These are phyloP conservation scores for Meteorus cinctellus DNA, from an alignment of 2,888 invertebrate genomes.

Conservation along the genomic window DNA sequence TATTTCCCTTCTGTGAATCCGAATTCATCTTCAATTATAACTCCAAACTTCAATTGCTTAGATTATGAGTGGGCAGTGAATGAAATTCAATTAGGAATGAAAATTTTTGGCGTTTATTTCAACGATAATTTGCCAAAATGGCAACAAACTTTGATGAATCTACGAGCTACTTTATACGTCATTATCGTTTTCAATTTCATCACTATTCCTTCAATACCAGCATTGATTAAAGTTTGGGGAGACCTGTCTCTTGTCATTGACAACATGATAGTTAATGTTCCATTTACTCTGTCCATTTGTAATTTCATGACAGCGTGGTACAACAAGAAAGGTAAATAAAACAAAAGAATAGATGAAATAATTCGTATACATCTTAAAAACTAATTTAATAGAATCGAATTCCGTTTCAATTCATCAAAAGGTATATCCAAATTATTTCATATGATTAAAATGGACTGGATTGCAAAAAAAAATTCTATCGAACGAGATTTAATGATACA, in stretches of 20 bases:
- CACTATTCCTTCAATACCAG: conserved; percentile 35
- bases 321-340: conserved; percentile 45
- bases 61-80: conserved; percentile 48
- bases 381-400: too few species aligned
- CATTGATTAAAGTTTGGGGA: conserved; percentile 44
- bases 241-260: conserved; percentile 43
- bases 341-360: too few species aligned
- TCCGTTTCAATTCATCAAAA: neutral
- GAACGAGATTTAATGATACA: conserved; percentile 45
- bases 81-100: conserved; percentile 40
- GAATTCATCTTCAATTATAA: neutral
- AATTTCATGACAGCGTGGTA: conserved; percentile 44
- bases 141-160: conserved; percentile 26
- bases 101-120: conserved; percentile 43
- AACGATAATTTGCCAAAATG: conserved; percentile 2
- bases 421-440: neutral
- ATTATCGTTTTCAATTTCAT: conserved; percentile 19
- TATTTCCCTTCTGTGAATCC: neutral
- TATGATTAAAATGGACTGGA: conserved; percentile 42
- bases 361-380: too few species aligned
- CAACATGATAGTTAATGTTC: conserved; percentile 42
- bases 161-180: conserved; percentile 17
- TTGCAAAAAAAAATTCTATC: conserved; percentile 27
- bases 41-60: conserved; percentile 5
- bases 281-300: conserved; percentile 24